A percentile compares a stretch with the other conserved stretches of the same genome.
Evolutionary conservation across 2,113 vertebrate species (phyloP).

Genomic region (Campylorhamphus procurvoides): DNA sequence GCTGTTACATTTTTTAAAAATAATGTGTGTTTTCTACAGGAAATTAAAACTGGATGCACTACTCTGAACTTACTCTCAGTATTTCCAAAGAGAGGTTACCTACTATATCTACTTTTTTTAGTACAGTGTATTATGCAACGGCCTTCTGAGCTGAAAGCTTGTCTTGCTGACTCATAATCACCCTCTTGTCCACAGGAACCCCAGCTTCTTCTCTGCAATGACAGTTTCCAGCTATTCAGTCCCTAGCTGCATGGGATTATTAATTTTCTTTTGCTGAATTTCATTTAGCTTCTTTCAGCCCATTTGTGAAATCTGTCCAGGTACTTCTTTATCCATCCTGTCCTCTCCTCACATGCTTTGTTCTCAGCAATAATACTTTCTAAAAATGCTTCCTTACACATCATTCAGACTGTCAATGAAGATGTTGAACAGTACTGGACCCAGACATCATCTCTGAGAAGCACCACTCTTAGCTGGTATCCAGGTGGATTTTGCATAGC

Average conservation of each 20-base stretch:
- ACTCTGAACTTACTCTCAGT: neutral
- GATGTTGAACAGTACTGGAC: neutral
- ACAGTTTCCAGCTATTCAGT: neutral
- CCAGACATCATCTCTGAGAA: neutral
- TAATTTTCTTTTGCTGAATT: neutral
- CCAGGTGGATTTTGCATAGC: neutral
- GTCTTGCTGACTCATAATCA: neutral
- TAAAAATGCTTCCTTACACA: neutral
- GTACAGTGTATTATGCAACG: neutral
- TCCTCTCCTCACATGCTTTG: neutral
- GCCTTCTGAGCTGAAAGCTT: neutral
- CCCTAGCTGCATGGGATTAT: neutral
- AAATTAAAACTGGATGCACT: neutral
- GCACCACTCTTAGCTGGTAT: neutral
- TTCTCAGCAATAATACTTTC: neutral
- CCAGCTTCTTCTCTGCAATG: neutral
- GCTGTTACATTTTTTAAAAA: neutral
- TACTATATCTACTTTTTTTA: neutral
- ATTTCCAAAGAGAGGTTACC: neutral
- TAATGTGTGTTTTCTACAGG: neutral
- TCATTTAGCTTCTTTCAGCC: neutral
- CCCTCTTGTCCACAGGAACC: neutral
- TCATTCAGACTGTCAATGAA: neutral
- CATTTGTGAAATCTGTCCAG: neutral
- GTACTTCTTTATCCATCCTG: neutral